These are phyloP conservation scores for Microhierax caerulescens DNA, from an alignment of 2,797 vertebrate genomes.

Conservation along the genomic window DNA sequence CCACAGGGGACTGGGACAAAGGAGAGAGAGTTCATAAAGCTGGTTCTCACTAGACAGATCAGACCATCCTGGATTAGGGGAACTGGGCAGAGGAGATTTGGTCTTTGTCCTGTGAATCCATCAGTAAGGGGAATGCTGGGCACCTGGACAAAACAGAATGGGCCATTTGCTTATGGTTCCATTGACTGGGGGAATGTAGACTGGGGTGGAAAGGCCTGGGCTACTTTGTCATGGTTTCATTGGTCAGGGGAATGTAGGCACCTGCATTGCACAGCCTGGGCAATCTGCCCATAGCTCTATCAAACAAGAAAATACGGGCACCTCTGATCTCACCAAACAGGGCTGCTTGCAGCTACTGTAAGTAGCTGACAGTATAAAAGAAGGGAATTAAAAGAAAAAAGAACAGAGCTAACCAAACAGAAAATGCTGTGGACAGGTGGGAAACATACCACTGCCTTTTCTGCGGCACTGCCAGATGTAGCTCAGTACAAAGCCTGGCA, in stretches of 20 bases:
- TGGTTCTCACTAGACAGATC: background rate
- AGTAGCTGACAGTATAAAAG: background rate
- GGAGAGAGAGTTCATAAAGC: background rate
- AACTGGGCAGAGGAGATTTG: conserved; percentile 2
- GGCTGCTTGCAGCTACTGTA: background rate
- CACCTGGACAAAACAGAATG: conserved; percentile 30
- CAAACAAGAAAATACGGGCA: background rate
- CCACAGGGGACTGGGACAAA: background rate
- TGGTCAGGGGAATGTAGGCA: conserved; percentile 54
- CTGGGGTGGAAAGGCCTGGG: background rate
- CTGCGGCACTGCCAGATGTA: background rate
- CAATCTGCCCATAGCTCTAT: conserved; percentile 33
- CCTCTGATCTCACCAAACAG: background rate
- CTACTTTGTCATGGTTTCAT: conserved; percentile 56
- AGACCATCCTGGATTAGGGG: background rate
- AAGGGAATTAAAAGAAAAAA: background rate
- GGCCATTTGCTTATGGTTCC: conserved; percentile 52
- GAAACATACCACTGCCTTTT: background rate
- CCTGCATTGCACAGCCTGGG: conserved; percentile 44
- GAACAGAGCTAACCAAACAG: background rate
- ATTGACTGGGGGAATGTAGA: conserved; percentile 50
- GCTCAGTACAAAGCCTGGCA: background rate
- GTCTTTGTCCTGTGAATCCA: conserved; percentile 5
- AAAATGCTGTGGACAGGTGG: background rate
- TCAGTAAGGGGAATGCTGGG: background rate